Evolutionary conservation across 2,113 vertebrate genomes (phyloP).

Genomic region (Gymnorhina tibicen): DNA sequence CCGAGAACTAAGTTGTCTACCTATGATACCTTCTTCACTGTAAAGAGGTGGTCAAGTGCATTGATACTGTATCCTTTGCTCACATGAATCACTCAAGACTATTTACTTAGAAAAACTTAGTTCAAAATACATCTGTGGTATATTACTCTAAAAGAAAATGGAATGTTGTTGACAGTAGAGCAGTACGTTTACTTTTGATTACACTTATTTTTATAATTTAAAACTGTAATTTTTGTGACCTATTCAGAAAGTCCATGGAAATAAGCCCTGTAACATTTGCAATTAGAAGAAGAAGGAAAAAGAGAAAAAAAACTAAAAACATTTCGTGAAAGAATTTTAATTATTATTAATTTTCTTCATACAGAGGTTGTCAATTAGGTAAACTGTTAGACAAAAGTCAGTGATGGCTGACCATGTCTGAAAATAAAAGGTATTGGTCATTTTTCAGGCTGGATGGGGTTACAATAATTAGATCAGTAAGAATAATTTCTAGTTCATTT

Average conservation of each 20-base stretch:
- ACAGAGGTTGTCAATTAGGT: neutral
- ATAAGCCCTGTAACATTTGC: neutral
- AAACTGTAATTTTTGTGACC: neutral
- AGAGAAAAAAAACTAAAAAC: neutral
- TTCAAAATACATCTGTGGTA: neutral
- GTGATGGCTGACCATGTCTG: neutral
- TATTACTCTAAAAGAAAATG: neutral
- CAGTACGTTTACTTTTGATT: neutral
- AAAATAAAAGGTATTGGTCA: neutral
- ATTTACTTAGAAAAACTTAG: neutral
- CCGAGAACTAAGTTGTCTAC: fast-evolving
- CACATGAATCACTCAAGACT: neutral
- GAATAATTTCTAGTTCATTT: neutral
- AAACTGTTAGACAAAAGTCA: neutral
- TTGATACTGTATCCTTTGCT: neutral
- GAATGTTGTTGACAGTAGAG: neutral
- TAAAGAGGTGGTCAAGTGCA: neutral
- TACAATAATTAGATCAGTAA: neutral
- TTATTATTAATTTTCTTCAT: neutral
- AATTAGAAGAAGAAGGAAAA: neutral
- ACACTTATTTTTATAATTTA: neutral
- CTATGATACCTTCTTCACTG: neutral
- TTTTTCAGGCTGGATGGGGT: neutral
- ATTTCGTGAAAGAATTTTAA: neutral
- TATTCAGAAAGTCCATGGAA: neutral